A percentile compares a stretch with the other conserved stretches of the same genome.
These are phyloP conservation scores for Artibeus jamaicensis DNA, from an alignment of 2,797 vertebrate species.

Conservation along the genomic window DNA sequence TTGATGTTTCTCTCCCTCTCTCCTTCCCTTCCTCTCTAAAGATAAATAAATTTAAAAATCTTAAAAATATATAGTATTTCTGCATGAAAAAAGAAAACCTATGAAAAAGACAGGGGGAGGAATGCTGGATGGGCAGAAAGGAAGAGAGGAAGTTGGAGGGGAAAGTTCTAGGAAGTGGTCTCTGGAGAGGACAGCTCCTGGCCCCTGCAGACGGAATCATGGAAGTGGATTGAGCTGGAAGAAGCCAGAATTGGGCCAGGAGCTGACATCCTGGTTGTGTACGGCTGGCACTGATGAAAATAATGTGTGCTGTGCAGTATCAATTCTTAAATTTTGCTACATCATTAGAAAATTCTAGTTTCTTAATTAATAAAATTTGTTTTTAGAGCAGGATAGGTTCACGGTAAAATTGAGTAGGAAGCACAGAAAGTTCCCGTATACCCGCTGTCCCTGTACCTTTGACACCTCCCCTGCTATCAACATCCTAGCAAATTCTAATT, in stretches of 20 bases:
- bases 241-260: not conserved
- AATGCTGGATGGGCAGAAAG: not conserved
- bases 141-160: not conserved
- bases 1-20: too few species aligned
- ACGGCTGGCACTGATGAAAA: not conserved
- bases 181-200: not conserved
- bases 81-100: too few species aligned
- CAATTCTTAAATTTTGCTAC: not conserved
- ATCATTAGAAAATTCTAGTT: not conserved
- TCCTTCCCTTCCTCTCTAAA: too few species aligned
- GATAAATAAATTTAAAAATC: too few species aligned
- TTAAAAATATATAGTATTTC: too few species aligned
- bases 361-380: not conserved
- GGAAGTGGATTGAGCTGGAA: not conserved
- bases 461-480: not conserved
- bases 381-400: not conserved
- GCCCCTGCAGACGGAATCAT: rapidly evolving
- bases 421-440: not conserved
- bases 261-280: not conserved
- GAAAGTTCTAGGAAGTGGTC: not conserved
- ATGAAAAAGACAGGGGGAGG: not conserved
- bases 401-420: not conserved
- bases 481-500: not conserved
- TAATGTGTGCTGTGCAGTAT: not conserved
- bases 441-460: rapidly evolving